Conservation (phyloP, 2,113 vertebrate species). For the Cyrtonyx montezumae region DNA sequence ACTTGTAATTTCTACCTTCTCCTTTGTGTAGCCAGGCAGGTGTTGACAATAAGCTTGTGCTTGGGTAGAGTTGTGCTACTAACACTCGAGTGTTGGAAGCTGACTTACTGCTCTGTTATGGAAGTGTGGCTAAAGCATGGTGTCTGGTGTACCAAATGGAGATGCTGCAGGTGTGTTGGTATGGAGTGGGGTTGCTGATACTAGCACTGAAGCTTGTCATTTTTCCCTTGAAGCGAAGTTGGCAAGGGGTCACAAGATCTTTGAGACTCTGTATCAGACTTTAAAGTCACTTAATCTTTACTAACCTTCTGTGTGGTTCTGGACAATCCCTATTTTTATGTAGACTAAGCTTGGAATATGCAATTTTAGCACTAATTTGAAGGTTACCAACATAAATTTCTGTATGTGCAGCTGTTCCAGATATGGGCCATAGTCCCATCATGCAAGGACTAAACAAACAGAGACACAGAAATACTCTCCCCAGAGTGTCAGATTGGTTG, state of each 20-base stretch:
- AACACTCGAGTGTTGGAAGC: slow-evolving; percentile 74
- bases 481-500: background rate
- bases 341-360: too few relatives aligned
- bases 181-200: background rate
- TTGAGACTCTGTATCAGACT: too few relatives aligned
- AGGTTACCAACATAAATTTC: too few relatives aligned
- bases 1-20: slow-evolving; percentile 88
- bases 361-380: too few relatives aligned
- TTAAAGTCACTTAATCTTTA: too few relatives aligned
- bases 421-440: too few relatives aligned
- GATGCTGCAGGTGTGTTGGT: background rate
- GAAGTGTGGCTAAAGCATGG: slow-evolving; percentile 72
- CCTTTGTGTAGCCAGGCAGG: slow-evolving; percentile 92
- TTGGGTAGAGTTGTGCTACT: slow-evolving; percentile 74
- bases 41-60: slow-evolving; percentile 81
- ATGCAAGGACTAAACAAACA: too few relatives aligned
- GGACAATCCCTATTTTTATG: too few relatives aligned
- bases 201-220: background rate
- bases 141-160: slow-evolving; percentile 22
- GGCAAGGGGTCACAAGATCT: background rate
- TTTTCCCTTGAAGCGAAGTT: background rate
- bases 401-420: too few relatives aligned
- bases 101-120: slow-evolving; percentile 52
- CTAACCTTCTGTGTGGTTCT: too few relatives aligned
- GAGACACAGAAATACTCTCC: background rate